Evolutionary conservation across 2,797 vertebrate species (phyloP).

Genomic region (Scolopax bukidnonensis): DNA sequence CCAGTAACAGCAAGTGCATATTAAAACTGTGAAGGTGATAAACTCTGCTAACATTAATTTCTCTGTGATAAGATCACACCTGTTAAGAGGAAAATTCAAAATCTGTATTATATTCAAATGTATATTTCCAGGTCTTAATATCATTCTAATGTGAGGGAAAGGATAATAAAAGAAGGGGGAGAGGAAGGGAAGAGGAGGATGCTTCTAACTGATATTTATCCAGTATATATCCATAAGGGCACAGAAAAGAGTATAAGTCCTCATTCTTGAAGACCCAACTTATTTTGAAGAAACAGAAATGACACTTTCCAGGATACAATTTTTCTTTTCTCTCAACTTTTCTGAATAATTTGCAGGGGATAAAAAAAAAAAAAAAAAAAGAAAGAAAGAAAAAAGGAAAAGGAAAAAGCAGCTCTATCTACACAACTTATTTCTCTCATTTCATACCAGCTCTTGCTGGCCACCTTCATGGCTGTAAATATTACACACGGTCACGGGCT

Average conservation of each 20-base stretch:
- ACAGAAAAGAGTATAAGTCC: neutral
- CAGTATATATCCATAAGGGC: neutral
- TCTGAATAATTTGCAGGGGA: neutral
- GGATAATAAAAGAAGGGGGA: too few species aligned
- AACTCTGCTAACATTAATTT: neutral
- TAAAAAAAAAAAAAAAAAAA: too few species aligned
- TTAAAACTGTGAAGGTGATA: constrained; percentile 17
- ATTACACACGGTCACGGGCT: neutral
- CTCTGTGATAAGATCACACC: neutral
- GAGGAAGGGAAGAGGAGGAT: neutral
- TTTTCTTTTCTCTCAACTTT: neutral
- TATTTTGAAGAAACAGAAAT: neutral
- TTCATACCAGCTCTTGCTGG: neutral
- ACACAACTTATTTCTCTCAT: neutral
- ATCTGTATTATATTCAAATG: neutral
- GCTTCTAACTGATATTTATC: neutral
- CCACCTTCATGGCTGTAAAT: neutral
- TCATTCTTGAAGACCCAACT: neutral
- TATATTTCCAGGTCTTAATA: neutral
- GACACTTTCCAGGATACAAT: neutral
- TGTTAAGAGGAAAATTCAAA: neutral
- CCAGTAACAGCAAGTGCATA: neutral
- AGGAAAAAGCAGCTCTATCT: neutral
- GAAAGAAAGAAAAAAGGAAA: neutral
- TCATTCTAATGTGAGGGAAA: neutral